These are phyloP conservation scores for Blomia tropicalis DNA, from an alignment of 2,888 invertebrate genomes.

Conservation along the genomic window DNA sequence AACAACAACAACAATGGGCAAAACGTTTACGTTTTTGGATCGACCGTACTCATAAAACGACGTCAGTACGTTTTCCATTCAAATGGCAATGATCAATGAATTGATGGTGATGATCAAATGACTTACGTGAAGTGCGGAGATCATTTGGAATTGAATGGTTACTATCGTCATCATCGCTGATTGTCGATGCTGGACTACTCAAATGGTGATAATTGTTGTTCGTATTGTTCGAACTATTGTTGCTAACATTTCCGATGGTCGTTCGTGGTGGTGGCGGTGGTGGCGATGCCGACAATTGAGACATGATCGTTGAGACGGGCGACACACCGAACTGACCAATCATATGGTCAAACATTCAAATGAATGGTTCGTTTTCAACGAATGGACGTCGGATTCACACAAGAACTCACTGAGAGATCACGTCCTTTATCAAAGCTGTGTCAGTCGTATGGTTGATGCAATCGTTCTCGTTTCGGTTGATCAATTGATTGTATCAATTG, in stretches of 20 bases:
- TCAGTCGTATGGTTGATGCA: too few species aligned
- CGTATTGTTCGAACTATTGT: too few species aligned
- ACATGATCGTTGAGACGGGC: neutral
- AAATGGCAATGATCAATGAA: neutral
- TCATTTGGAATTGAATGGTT: constrained; percentile 25
- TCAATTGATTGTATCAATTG: neutral
- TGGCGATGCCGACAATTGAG: constrained; percentile 9
- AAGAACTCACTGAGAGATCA: too few species aligned
- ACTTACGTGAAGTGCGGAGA: constrained; percentile 24
- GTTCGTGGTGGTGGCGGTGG: neutral
- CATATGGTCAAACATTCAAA: neutral
- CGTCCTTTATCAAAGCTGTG: too few species aligned
- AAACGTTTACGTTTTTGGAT: too few species aligned
- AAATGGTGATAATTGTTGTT: constrained; percentile 19
- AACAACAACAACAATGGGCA: too few species aligned
- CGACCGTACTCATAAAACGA: too few species aligned
- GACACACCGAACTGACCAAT: too few species aligned
- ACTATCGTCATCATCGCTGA: constrained; percentile 25
- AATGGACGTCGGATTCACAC: neutral
- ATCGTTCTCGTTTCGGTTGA: neutral
- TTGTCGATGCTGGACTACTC: constrained; percentile 24
- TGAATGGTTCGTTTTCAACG: neutral
- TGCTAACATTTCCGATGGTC: too few species aligned
- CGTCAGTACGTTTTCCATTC: neutral
- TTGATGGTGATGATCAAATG: neutral